Conservation (phyloP, 2,113 vertebrate species). For the Calypte anna region DNA sequence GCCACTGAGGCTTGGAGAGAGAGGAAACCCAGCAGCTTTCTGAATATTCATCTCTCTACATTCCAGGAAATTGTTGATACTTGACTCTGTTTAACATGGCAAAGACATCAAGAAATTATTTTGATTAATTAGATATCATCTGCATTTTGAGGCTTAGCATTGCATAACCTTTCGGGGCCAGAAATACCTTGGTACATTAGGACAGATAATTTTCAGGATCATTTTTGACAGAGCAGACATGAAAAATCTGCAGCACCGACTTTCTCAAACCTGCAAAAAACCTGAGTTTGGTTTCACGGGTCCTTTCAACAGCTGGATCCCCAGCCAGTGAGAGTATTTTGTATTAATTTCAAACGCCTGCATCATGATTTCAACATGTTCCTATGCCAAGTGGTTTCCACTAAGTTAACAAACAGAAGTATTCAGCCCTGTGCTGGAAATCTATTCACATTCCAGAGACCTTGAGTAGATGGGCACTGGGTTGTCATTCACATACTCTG, state of each 20-base stretch:
- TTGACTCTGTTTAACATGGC: background rate
- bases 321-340: background rate
- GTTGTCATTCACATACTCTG: slow-evolving; percentile 51
- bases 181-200: background rate
- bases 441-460: slow-evolving; percentile 59
- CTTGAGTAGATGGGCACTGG: slow-evolving; percentile 48
- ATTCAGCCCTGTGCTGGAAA: slow-evolving; percentile 28
- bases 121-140: background rate
- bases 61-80: background rate
- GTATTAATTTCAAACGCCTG: slow-evolving; percentile 34
- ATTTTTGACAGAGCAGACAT: background rate
- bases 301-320: background rate
- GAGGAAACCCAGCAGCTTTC: background rate
- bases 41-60: background rate
- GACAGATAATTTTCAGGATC: background rate
- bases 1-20: background rate
- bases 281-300: background rate
- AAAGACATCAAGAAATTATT: background rate
- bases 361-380: background rate
- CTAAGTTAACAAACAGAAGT: slow-evolving; percentile 62
- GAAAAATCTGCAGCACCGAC: background rate
- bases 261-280: background rate
- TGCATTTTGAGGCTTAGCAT: background rate
- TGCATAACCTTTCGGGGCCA: background rate
- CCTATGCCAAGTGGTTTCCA: slow-evolving; percentile 55